phyloP scores from a whole-genome alignment of 2,888 invertebrate genomes.

The Portevinia maculata region DNA sequence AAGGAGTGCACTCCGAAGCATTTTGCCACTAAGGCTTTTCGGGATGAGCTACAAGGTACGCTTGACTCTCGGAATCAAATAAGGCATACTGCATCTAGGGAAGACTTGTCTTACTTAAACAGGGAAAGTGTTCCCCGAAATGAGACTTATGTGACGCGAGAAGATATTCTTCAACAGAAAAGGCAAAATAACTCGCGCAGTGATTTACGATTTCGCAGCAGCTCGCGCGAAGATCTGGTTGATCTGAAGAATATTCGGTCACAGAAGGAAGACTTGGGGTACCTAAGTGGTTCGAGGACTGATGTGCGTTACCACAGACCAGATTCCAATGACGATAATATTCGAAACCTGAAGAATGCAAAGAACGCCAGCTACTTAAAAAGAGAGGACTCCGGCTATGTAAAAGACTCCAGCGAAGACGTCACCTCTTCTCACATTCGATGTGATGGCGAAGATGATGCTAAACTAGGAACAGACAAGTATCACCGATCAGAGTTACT shows the following conservation, averaged over 20 bases:
- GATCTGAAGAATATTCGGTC: conserved; percentile 79
- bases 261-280: conserved; percentile 78
- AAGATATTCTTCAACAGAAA: conserved; percentile 82
- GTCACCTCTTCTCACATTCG: conserved; percentile 83
- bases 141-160: conserved; percentile 81
- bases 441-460: conserved; percentile 83
- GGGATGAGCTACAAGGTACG: conserved; percentile 82
- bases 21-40: conserved; percentile 82
- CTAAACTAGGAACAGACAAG: conserved; percentile 69
- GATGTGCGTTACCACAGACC: conserved; percentile 77
- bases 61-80: conserved; percentile 80
- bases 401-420: conserved; percentile 77
- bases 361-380: conserved; percentile 76
- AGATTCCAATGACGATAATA: conserved; percentile 76
- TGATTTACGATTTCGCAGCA: conserved; percentile 79
- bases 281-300: conserved; percentile 78
- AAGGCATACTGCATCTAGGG: conserved; percentile 77
- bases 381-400: conserved; percentile 77
- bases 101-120: conserved; percentile 68
- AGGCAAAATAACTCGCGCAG: conserved; percentile 80
- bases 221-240: conserved; percentile 80
- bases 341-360: conserved; percentile 71
- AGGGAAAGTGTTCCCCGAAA: conserved; percentile 64
- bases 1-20: conserved; percentile 82
- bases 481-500: conserved; percentile 84